Evolutionary conservation across 2,888 invertebrate genomes (phyloP).

Genomic region (Drosophila peninsularis): DNA sequence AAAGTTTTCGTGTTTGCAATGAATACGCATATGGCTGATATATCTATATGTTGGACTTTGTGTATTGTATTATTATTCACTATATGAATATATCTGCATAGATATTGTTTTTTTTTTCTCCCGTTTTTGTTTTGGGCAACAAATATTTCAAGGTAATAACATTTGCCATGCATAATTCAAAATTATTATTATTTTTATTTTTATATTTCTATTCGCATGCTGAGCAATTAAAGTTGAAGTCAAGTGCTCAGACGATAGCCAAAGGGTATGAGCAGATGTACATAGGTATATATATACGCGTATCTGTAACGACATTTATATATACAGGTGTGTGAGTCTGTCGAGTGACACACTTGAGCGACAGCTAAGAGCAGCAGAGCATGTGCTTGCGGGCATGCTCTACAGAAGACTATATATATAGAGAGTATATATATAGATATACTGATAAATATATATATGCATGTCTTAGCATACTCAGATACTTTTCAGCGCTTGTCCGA

Average conservation of each 20-base stretch:
- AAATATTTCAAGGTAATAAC: constrained; percentile 53
- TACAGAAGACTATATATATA: background rate
- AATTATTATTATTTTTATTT: constrained; percentile 23
- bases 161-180: constrained; percentile 40
- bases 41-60: constrained; percentile 10
- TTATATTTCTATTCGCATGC: constrained; percentile 30
- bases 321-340: constrained; percentile 14
- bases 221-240: constrained; percentile 38
- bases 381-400: constrained; percentile 22
- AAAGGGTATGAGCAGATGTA: constrained; percentile 12
- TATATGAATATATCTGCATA: constrained; percentile 4
- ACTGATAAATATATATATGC: background rate
- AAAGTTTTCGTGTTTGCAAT: constrained; percentile 6
- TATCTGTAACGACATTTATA: constrained; percentile 7
- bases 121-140: constrained; percentile 2
- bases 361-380: constrained; percentile 33
- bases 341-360: constrained; percentile 50
- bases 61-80: background rate
- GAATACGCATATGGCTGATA: background rate
- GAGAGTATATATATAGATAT: background rate
- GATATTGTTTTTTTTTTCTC: background rate
- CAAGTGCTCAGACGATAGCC: constrained; percentile 28
- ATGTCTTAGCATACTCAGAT: background rate
- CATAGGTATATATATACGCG: background rate
- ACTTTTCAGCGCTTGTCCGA: constrained; percentile 24